A percentile compares a stretch with the other conserved stretches of the same genome.
Evolutionary conservation across 1,140 invertebrate species (phyloP).

Genomic region (Limonius californicus): DNA sequence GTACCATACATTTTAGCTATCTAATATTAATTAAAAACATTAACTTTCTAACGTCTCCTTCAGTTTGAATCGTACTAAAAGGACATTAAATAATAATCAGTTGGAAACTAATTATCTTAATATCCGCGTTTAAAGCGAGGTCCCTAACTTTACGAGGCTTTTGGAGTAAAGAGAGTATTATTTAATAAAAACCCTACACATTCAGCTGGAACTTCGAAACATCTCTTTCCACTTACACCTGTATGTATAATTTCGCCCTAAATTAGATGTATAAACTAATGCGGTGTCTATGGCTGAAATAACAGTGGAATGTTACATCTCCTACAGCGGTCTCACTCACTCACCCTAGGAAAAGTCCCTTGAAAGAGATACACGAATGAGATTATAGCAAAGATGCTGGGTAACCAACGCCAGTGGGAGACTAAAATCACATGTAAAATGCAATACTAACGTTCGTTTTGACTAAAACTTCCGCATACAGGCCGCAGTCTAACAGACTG

Average conservation of each 20-base stretch:
- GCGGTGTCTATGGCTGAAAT: neutral
- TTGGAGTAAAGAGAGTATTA: neutral
- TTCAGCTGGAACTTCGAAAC: neutral
- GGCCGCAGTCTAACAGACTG: too few species aligned
- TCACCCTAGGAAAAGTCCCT: too few species aligned
- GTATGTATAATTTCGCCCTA: neutral
- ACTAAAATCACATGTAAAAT: too few species aligned
- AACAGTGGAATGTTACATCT: neutral
- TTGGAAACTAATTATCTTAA: constrained; percentile 1
- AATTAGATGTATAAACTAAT: neutral
- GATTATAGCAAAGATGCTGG: too few species aligned
- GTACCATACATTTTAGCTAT: neutral
- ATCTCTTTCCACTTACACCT: neutral
- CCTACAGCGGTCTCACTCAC: too few species aligned
- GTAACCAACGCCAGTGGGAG: too few species aligned
- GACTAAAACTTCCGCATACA: too few species aligned
- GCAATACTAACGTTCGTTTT: too few species aligned
- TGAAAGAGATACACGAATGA: too few species aligned
- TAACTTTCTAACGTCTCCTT: neutral
- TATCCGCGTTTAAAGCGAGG: constrained; percentile 1
- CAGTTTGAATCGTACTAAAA: neutral
- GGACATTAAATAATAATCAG: constrained; percentile 1
- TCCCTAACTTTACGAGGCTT: neutral
- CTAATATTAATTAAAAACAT: neutral
- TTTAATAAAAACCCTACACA: neutral